Conservation (phyloP, 1,140 invertebrate species). For the Psilanteris sp. region DNA sequence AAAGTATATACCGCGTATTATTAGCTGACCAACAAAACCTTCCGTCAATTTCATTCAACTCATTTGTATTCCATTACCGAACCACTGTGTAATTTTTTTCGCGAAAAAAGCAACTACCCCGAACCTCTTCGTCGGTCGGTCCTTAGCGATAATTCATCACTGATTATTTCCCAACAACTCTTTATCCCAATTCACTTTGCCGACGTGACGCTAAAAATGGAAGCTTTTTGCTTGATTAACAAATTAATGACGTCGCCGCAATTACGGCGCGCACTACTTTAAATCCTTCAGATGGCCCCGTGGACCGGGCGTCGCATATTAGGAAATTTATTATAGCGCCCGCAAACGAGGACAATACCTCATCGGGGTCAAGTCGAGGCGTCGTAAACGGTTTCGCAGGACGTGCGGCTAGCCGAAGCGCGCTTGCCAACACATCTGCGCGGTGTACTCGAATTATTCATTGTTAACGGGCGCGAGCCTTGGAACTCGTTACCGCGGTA, state of each 20-base stretch:
- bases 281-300: conserved; percentile 15
- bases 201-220: background rate
- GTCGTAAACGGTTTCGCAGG: conserved; percentile 41
- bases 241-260: conserved; percentile 1
- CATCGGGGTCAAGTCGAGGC: conserved; percentile 56
- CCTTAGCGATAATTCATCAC: too few relatives aligned
- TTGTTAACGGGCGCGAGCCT: conserved; percentile 58
- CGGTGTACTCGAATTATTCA: conserved; percentile 60
- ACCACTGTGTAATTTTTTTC: too few relatives aligned
- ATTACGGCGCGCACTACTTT: conserved; percentile 6
- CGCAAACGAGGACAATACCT: conserved; percentile 58
- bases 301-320: conserved; percentile 24
- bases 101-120: too few relatives aligned
- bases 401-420: background rate
- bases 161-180: too few relatives aligned
- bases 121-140: too few relatives aligned
- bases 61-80: too few relatives aligned
- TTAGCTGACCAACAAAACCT: too few relatives aligned
- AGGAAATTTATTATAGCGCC: conserved; percentile 55
- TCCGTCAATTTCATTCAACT: too few relatives aligned
- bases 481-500: conserved; percentile 62
- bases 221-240: background rate
- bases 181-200: too few relatives aligned
- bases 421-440: conserved; percentile 30
- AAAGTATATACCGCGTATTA: too few relatives aligned